Evolutionary conservation across 2,113 vertebrate genomes (phyloP), one percentile per base, ranked within the genome.

Genomic region (Gallinago media): DNA sequence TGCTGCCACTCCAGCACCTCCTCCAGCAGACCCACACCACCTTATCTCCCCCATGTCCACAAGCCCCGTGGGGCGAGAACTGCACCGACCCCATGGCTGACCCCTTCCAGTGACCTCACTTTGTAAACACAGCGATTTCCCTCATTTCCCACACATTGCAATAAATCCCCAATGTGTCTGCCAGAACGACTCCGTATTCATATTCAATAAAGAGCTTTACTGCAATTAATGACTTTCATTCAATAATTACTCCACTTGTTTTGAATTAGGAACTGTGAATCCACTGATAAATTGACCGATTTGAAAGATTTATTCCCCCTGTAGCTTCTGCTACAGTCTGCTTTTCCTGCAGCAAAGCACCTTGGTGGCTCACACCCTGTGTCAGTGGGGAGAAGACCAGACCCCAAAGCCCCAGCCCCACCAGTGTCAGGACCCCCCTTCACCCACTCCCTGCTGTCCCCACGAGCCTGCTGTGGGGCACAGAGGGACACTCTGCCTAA

Each of bases 391-490:
- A 46, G 85, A 38, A 66, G 29, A 36, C 34, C 4, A 0, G 27
- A 23, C 4, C 49, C 32, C 4, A 6, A 22, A 38, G 8, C 18
- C 50, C 32, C 40, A 13, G 36, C 8, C 27, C 26, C 44, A 21
- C 32, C 31, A 5, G 13, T 16, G 2, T 2, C 1, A 23, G 49
- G 54, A 36, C 4, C 38, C n/a, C 15, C 38, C n/a, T 12, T 19
- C 12, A 11, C 23, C 29, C 31, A 18, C 20, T 36, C 22, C 27
- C 38, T 9, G 0, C 67, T 9, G 0, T 10, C 22, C 23, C 27
- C 23, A 12, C 4, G 6, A 38, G 40, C 29, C 6, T 1, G 0
- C 26, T 0, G 0, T 1, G 3, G 50, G 58, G 32, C 26, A 68
- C 2, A 5, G 49, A 3, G n/a, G 26, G 21, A 2, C 34, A 27